phyloP scores from a whole-genome alignment of 2,888 invertebrate genomes.

The Meiosimyza platycephala region DNA sequence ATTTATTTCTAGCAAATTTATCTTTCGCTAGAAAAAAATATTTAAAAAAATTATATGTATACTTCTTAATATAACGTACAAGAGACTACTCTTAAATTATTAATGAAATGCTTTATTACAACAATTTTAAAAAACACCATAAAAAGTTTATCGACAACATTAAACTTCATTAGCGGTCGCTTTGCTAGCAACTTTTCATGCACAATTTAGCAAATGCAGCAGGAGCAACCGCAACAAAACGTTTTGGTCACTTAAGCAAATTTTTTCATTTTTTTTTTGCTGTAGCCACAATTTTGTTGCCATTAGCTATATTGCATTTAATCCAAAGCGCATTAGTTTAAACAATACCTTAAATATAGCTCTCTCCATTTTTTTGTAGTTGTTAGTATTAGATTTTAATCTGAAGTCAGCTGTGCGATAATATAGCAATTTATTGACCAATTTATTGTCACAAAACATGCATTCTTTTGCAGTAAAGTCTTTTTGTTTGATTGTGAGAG shows the following conservation, averaged over 20 bases:
- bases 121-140: neutral
- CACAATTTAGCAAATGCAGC: conserved; percentile 31
- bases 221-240: neutral
- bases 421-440: neutral
- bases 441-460: conserved; percentile 22
- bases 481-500: neutral
- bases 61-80: no score
- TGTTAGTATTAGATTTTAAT: neutral
- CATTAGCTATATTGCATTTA: neutral
- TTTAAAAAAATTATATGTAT: no score
- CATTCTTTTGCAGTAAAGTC: neutral
- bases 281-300: neutral
- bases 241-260: conserved; percentile 30
- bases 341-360: neutral
- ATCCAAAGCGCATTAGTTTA: neutral
- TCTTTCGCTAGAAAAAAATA: no score
- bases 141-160: conserved; percentile 11
- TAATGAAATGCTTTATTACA: no score
- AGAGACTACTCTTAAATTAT: no score
- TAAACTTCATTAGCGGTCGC: conserved; percentile 8
- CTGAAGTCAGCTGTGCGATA: neutral
- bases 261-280: neutral
- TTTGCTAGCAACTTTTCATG: conserved; percentile 13
- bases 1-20: no score
- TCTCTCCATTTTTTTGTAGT: neutral